Evolutionary conservation across 2,113 vertebrate genomes (phyloP).

Genomic region (Thryonomys swinderianus): DNA sequence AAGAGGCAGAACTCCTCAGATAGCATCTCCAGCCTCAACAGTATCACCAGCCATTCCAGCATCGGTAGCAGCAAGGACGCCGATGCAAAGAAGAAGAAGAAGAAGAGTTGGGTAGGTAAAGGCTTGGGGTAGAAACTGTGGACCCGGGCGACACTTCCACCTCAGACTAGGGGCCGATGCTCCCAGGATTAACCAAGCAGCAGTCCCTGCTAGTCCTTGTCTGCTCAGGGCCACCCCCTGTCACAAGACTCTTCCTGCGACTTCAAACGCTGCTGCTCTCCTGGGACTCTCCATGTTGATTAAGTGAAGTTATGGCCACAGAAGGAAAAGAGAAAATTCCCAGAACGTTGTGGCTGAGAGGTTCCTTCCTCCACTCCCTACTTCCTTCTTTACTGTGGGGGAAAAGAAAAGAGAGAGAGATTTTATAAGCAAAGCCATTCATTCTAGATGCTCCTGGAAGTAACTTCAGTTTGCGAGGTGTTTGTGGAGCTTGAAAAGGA

Average conservation of each 20-base stretch:
- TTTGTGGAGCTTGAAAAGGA: neutral
- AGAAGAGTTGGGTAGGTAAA: conserved; percentile 95
- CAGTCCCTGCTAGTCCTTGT: neutral
- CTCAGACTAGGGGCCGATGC: fast-evolving
- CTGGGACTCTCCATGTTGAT: neutral
- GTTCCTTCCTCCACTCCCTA: no score
- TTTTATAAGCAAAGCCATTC: neutral
- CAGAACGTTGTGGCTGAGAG: neutral
- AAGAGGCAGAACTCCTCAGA: conserved; percentile 97
- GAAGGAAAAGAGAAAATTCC: neutral
- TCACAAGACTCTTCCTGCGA: neutral
- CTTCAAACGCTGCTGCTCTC: neutral
- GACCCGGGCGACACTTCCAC: neutral
- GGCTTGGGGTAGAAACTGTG: fast-evolving
- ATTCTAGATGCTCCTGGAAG: neutral
- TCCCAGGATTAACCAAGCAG: neutral
- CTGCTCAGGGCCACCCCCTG: neutral
- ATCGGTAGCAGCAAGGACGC: conserved; percentile 94
- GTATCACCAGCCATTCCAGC: conserved; percentile 96
- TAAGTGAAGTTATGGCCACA: neutral
- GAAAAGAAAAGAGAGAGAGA: neutral
- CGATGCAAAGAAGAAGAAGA: conserved; percentile 98
- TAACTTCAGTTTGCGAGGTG: neutral
- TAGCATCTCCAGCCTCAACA: conserved; percentile 98
- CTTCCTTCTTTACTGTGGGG: neutral